These are phyloP conservation scores for Brachionus rotundiformis DNA, from an alignment of 1,140 invertebrate species.

Conservation along the genomic window DNA sequence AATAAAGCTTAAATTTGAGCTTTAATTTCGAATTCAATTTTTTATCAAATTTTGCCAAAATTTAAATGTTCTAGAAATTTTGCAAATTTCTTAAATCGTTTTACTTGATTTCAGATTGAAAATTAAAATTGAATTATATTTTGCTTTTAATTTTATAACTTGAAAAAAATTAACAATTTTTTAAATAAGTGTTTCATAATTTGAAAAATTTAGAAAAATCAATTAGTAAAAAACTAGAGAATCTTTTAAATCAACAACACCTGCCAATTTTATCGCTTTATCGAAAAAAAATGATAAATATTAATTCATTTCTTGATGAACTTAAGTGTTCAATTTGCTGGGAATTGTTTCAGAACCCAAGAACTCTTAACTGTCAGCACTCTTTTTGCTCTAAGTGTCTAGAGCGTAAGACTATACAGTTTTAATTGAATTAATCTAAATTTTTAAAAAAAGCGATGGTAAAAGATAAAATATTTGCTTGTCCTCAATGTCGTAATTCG, in stretches of 20 bases:
- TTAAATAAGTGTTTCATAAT: no score
- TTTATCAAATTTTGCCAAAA: no score
- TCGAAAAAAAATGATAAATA: conserved; percentile 40
- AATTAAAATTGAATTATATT: neutral
- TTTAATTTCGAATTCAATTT: no score
- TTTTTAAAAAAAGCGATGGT: neutral
- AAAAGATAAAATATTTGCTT: neutral
- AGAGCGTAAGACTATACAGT: neutral
- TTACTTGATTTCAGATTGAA: neutral
- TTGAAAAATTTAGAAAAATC: neutral
- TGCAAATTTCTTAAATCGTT: no score
- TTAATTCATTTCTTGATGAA: conserved; percentile 37
- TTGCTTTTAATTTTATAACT: no score
- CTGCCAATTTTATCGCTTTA: neutral
- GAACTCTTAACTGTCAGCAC: conserved; percentile 26
- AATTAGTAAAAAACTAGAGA: no score
- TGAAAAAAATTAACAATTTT: no score
- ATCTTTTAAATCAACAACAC: neutral
- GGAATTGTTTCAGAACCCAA: conserved; percentile 12
- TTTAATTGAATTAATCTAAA: neutral
- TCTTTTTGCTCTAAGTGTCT: conserved; percentile 33
- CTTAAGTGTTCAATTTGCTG: conserved; percentile 39
- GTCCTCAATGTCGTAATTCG: conserved; percentile 15
- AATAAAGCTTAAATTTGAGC: neutral
- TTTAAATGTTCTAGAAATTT: no score